Evolutionary conservation across 1,140 invertebrate genomes (phyloP), one percentile per base, ranked within the genome.

Genomic region (Dreissena polymorpha): DNA sequence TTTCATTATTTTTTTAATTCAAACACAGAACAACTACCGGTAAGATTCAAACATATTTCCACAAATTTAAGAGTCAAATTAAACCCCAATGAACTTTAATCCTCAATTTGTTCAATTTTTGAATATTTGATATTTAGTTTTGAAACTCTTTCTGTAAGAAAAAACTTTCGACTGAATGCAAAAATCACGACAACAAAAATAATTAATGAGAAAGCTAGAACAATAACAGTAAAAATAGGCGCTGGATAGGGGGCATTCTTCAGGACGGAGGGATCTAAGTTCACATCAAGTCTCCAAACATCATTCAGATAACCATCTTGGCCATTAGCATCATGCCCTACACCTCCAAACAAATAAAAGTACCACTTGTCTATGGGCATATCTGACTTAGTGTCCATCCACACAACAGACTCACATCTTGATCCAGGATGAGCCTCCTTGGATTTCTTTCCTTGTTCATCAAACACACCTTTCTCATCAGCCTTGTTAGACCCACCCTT

Each of bases 301-400:
- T 89, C 88, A 86, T 85, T 87, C 27, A 89, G 68, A 63, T 84
- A 86, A 13, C 86, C 83, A 85, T 85, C 83, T 71, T 80, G 60
- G 6, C 82, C 72, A 53, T 73, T 64, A 10, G 60, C 71, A 73
- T 86, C 83, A 76, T 87, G 86, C 49, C 87, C 86, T 6, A 89
- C 18, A 18, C 86, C 88, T 29, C 86, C 88, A 83, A 88, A 89
- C 13, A 90, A 21, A 65, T 85, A 88, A 23, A 88, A 77, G 68
- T 87, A 77, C 21, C 21, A n/a, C 21, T 23, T 60, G 16, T 60
- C 57, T 23, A 18, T 60, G 16, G 16, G 16, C 21, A n/a, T 23
- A n/a, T 60, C 57, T n/a, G 16, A 2, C n/a, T 80, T 64, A 6
- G 50, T 18, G n/a, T 21, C 21, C 13, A 18, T 69, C 89, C 87